Evolutionary conservation across 2,888 invertebrate genomes (phyloP).

Genomic region (Omphaloscelis lunosa): DNA sequence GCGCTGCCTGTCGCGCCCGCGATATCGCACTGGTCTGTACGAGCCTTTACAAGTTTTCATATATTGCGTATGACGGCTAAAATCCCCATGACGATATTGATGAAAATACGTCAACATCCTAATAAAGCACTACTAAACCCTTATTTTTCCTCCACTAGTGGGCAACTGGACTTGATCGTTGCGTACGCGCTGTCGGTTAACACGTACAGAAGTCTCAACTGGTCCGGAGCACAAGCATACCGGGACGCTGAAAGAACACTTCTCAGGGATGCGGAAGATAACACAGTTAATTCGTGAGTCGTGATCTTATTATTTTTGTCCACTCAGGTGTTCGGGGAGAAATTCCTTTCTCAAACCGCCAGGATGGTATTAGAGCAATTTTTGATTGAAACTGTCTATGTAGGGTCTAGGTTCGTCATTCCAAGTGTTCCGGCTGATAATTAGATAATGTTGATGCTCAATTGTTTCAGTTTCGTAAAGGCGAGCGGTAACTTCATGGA

Average conservation of each 20-base stretch:
- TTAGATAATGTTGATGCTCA: background rate
- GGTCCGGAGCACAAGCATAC: conserved; percentile 57
- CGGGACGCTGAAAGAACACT: conserved; percentile 24
- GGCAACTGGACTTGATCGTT: conserved; percentile 55
- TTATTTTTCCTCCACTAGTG: conserved; percentile 28
- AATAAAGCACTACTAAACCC: background rate
- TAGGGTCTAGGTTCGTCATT: background rate
- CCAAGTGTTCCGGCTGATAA: background rate
- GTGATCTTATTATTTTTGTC: background rate
- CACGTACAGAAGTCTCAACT: conserved; percentile 50
- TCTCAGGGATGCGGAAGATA: conserved; percentile 8
- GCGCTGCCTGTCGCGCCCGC: too few relatives aligned
- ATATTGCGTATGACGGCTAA: background rate
- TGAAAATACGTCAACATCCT: background rate
- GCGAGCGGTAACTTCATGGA: conserved; percentile 77
- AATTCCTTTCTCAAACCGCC: fast-evolving
- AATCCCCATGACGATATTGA: too few relatives aligned
- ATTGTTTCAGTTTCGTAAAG: conserved; percentile 42
- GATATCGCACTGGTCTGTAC: too few relatives aligned
- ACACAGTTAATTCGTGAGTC: conserved; percentile 49
- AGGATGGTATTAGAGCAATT: too few relatives aligned
- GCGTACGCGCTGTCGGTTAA: conserved; percentile 60
- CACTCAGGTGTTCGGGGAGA: background rate
- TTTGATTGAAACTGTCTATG: too few relatives aligned
- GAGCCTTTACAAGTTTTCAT: background rate